Conservation (phyloP, 1,140 invertebrate species). For the Hermetia illucens region DNA sequence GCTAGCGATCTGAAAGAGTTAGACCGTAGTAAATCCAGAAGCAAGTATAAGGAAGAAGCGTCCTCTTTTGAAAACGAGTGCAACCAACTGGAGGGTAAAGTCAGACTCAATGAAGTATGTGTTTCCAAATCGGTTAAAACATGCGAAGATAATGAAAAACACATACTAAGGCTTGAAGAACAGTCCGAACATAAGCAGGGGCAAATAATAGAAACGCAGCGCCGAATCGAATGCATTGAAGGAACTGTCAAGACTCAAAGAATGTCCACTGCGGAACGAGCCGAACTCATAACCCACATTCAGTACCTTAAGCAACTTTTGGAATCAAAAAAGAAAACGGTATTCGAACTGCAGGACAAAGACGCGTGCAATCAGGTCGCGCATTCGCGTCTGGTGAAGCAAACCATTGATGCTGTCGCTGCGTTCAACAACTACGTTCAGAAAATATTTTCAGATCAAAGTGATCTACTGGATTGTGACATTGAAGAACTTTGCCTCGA, state of each 20-base stretch:
- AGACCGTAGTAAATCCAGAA: neutral
- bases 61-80: too few relatives aligned
- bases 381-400: constrained; percentile 16
- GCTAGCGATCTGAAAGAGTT: neutral
- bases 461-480: constrained; percentile 15
- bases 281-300: constrained; percentile 2
- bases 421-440: neutral
- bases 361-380: constrained; percentile 18
- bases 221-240: neutral
- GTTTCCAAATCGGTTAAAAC: constrained; percentile 8
- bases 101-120: constrained; percentile 9
- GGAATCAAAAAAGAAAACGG: constrained; percentile 12
- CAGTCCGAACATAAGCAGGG: neutral
- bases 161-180: constrained; percentile 8
- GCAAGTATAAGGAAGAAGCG: constrained; percentile 5
- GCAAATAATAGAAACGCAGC: constrained; percentile 1
- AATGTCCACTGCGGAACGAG: constrained; percentile 1
- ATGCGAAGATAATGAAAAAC: constrained; percentile 5
- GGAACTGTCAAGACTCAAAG: constrained; percentile 1
- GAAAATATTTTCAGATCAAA: neutral
- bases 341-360: constrained; percentile 9
- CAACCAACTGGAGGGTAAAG: constrained; percentile 6
- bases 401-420: constrained; percentile 12
- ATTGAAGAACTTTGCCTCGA: constrained; percentile 9
- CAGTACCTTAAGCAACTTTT: constrained; percentile 6